Base-by-base conservation (phyloP, 92 coral and sea anemone genomes). In the Palythoa grandiflora region DNA sequence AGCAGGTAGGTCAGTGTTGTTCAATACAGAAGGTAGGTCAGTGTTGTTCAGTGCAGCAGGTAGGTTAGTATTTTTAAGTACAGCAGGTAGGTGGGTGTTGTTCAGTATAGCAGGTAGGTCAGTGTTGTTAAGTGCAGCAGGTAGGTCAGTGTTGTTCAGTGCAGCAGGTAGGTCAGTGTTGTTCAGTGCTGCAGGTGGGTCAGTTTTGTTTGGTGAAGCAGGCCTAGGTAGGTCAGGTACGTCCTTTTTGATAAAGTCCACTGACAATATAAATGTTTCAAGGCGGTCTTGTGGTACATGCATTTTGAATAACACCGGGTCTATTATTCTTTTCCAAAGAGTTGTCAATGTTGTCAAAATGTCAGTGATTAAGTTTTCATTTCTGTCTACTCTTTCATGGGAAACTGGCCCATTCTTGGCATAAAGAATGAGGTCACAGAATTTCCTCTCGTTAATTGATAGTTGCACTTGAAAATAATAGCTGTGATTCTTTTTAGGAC, bases 271-370 rank as follows among this genome's bases (percentile, higher is more conserved):
- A 51, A 75, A 75, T 6, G 90, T 90, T 6, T 60, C 21, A 19
- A 90, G 83, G n/a, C n/a, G n/a, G 16, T 84, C 77, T 75, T 89
- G 83, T 9, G 95, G 93, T 35, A 93, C 95, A 53, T 92, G 53
- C 93, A 88, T 87, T 72, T 40, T 0, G 47, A 40, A 40, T 40
- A 40, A 40, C 47, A 2, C 47, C 1, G 47, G 47, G 47, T 0
- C 94, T 79, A 92, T 80, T 13, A 85, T 92, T 65, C 78, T 72
- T 20, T 17, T 38, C 89, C 47, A 40, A 40, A 40, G 47, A 40
- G 47, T 5, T 83, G 91, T 83, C 44, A 89, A 75, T 48, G 79
- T 6, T 19, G 9, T 9, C 71, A 89, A 40, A 48, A 92, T 89
- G 20, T 92, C 87, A 57, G 57, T 66, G 61, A 92, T 89, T 38